Evolutionary conservation across 2,113 vertebrate genomes (phyloP).

Genomic region (Oreotrochilus melanogaster): DNA sequence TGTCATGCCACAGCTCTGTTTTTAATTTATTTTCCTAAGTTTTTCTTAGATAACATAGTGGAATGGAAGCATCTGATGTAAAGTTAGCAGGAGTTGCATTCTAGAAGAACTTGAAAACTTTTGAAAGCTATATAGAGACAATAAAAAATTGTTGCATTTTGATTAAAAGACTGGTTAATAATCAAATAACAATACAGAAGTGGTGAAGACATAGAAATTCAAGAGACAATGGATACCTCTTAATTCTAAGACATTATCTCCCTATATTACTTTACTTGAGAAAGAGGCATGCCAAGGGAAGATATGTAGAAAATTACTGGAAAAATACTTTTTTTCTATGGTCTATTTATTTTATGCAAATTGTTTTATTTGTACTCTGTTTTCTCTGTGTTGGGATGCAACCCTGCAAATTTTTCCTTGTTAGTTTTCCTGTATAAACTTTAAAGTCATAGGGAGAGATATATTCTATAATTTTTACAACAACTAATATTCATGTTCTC

Average conservation of each 20-base stretch:
- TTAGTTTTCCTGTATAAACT: not conserved
- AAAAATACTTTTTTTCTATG: not conserved
- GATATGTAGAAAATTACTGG: not conserved
- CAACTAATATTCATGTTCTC: not conserved
- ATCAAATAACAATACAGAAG: not conserved
- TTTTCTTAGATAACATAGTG: not conserved
- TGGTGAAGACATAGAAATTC: not conserved
- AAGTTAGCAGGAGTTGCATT: not conserved
- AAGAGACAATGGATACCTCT: not conserved
- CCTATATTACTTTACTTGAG: not conserved
- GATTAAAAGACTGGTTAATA: not conserved
- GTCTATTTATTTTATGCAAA: not conserved
- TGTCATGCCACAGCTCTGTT: not conserved
- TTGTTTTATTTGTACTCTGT: not conserved
- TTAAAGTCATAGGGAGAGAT: not conserved
- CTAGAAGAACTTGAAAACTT: not conserved
- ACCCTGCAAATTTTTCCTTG: not conserved
- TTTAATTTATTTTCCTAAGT: not conserved
- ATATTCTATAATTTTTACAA: not conserved
- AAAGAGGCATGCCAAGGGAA: not conserved
- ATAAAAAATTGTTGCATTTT: not conserved
- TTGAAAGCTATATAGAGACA: not conserved
- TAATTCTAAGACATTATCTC: not conserved
- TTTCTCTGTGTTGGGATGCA: not conserved
- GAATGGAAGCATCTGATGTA: not conserved